phyloP scores from a whole-genome alignment of 2,113 vertebrate genomes.

The Dromaius novaehollandiae region DNA sequence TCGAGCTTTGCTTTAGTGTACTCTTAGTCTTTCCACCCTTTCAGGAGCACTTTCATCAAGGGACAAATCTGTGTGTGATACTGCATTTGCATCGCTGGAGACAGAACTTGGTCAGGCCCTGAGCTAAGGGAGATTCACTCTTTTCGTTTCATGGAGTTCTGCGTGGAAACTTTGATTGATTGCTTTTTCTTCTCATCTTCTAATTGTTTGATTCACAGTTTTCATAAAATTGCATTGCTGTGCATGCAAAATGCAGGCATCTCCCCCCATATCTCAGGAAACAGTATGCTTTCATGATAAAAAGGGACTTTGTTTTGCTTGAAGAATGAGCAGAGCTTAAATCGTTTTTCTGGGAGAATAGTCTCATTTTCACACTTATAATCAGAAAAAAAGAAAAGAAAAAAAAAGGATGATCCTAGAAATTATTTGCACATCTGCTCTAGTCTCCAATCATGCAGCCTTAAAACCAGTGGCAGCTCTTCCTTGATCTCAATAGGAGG shows the following conservation, averaged over 20 bases:
- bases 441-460: neutral
- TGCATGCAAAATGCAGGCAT: neutral
- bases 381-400: neutral
- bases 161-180: rapidly evolving
- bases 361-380: neutral
- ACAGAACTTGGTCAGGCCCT: rapidly evolving
- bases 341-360: neutral
- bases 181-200: neutral
- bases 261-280: neutral
- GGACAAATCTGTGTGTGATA: neutral
- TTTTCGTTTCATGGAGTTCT: neutral
- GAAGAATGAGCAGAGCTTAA: neutral
- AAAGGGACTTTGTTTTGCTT: neutral
- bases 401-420: neutral
- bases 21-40: rapidly evolving
- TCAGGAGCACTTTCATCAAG: neutral
- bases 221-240: neutral
- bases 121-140: neutral
- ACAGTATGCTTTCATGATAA: neutral
- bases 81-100: neutral
- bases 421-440: neutral
- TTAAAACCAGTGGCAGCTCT: neutral
- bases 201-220: neutral
- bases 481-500: neutral
- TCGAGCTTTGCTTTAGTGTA: neutral